Evolutionary conservation across 1,140 invertebrate species (phyloP), one percentile per base, ranked within the genome.

Genomic region (Drosophila equinoxialis): DNA sequence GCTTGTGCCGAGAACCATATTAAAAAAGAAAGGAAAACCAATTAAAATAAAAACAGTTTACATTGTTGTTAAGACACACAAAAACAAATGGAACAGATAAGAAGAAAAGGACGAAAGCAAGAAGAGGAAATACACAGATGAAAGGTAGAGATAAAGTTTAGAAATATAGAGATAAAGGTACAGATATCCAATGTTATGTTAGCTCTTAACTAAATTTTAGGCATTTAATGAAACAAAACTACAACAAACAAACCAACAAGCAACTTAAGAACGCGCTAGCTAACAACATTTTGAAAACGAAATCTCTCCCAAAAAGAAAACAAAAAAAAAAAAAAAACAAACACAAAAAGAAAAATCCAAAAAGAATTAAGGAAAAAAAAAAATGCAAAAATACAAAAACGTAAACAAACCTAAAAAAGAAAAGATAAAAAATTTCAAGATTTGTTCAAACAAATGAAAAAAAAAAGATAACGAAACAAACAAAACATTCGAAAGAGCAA

Each of bases 171-270:
- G 20, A 64, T 8, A 68, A 67, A 35, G 33, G 64, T 63, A 73
- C 79, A 76, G 73, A 87, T 89, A 89, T 89, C 84, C 83, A 79
- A 87, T 90, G 84, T 87, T 87, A 87, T 80, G 74, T 78, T 80
- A 87, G 80, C 68, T 89, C 84, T 84, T 84, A 89, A 87, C 65
- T 87, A 89, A 67, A 81, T 74, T 87, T 81, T 87, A 87, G 84
- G 84, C 80, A 87, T 87, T 87, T 87, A 87, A 80, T 68, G 68
- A 86, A 80, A 59, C 48, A 78, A 68, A 86, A 84, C 65, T 62
- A 77, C 58, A 84, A 77, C 39, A 77, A 80, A 71, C 51, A 85
- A 78, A 85, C 74, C 77, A 79, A 79, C 65, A 77, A 73, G 68
- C 71, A 81, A 79, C 67, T 75, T 51, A 71, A 76, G 74, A 67